Evolutionary conservation across 2,797 vertebrate species (phyloP).

Genomic region (Lithobates pipiens): DNA sequence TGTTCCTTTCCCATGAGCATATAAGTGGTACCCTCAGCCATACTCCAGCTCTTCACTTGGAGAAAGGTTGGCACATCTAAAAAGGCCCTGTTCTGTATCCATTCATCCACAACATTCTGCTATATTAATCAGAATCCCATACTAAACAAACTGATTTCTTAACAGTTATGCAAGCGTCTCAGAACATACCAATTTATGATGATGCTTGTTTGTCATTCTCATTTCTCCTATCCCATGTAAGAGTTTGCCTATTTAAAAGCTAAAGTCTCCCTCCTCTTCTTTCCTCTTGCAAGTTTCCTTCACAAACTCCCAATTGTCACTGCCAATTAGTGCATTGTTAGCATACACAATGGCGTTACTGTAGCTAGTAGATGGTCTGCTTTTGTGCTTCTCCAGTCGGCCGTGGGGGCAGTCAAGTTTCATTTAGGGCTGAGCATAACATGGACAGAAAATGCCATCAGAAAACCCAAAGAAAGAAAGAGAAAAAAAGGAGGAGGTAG

Average conservation of each 20-base stretch:
- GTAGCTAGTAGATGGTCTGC: slow-evolving; percentile 85
- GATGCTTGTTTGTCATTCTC: slow-evolving; percentile 49
- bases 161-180: slow-evolving; percentile 47
- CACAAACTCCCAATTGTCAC: slow-evolving; percentile 86
- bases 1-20: slow-evolving; percentile 62
- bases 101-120: slow-evolving; percentile 35
- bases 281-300: slow-evolving; percentile 65
- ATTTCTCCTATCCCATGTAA: slow-evolving; percentile 72
- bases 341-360: slow-evolving; percentile 90
- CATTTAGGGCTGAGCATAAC: slow-evolving; percentile 89
- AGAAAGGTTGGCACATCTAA: slow-evolving; percentile 23
- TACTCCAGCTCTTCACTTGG: slow-evolving; percentile 57
- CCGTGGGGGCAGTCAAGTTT: slow-evolving; percentile 93
- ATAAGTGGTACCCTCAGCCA: slow-evolving; percentile 62
- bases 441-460: slow-evolving; percentile 87
- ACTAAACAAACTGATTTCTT: background rate
- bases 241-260: slow-evolving; percentile 82
- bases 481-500: slow-evolving; percentile 63
- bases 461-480: slow-evolving; percentile 82
- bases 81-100: slow-evolving; percentile 20
- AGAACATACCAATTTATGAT: slow-evolving; percentile 3
- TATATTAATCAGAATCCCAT: background rate
- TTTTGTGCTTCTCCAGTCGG: slow-evolving; percentile 94
- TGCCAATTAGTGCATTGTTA: slow-evolving; percentile 95
- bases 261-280: slow-evolving; percentile 77